These are phyloP conservation scores for Sialis lutaria DNA, from an alignment of 2,888 invertebrate genomes.

Conservation along the genomic window DNA sequence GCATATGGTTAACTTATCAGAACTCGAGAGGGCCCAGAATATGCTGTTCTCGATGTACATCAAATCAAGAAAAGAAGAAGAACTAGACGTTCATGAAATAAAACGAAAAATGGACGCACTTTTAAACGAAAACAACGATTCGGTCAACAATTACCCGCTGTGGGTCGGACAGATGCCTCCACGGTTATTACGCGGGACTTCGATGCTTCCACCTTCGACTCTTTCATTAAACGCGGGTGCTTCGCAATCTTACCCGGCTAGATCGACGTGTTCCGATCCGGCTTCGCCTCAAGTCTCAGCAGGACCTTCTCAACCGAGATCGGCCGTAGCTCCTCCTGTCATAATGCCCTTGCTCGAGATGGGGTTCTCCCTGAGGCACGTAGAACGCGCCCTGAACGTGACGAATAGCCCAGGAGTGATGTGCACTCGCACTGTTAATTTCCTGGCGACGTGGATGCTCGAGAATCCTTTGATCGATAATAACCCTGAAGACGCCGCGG, in stretches of 20 bases:
- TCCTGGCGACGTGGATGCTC: slow-evolving; percentile 44
- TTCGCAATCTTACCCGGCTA: slow-evolving; percentile 12
- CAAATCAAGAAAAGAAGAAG: slow-evolving; percentile 22
- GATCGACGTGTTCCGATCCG: slow-evolving; percentile 13
- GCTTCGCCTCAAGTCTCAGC: slow-evolving; percentile 8
- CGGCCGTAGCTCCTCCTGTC: slow-evolving; percentile 28
- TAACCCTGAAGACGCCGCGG: slow-evolving; percentile 6
- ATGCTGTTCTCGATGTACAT: slow-evolving; percentile 26
- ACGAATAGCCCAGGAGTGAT: slow-evolving; percentile 25
- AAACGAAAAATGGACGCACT: slow-evolving; percentile 16
- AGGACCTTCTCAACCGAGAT: slow-evolving; percentile 10
- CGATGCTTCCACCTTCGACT: slow-evolving; percentile 16
- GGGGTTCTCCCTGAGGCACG: slow-evolving; percentile 39
- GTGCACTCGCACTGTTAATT: slow-evolving; percentile 32
- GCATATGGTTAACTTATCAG: slow-evolving; percentile 25
- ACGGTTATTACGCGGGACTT: slow-evolving; percentile 6
- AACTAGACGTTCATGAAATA: slow-evolving; percentile 19
- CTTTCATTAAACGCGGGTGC: slow-evolving; percentile 12
- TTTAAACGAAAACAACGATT: slow-evolving; percentile 6
- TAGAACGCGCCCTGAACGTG: slow-evolving; percentile 34
- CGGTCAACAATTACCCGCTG: neutral
- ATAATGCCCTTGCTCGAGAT: slow-evolving; percentile 38
- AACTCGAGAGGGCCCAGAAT: slow-evolving; percentile 29
- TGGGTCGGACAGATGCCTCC: neutral
- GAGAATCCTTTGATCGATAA: slow-evolving; percentile 33